Evolutionary conservation across 2,113 vertebrate genomes (phyloP).

Genomic region (Pogonocichla stellata): DNA sequence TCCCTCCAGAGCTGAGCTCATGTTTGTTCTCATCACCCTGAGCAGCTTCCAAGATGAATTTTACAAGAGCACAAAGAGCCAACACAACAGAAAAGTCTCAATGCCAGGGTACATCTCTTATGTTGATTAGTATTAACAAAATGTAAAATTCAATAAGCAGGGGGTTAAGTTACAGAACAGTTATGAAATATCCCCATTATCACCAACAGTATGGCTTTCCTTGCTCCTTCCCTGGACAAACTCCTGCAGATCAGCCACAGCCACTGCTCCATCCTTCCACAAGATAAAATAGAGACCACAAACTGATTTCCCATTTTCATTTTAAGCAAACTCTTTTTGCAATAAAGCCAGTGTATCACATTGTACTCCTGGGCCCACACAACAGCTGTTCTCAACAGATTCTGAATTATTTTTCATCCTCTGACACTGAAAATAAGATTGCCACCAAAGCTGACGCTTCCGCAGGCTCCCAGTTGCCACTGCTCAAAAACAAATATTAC

Average conservation of each 20-base stretch:
- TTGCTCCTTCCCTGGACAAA: background rate
- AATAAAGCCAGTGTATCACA: background rate
- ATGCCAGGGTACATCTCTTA: background rate
- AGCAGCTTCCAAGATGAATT: background rate
- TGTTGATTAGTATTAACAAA: background rate
- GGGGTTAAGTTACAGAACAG: background rate
- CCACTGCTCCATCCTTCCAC: background rate
- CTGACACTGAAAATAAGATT: conserved; percentile 2
- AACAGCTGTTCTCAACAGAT: conserved; percentile 41
- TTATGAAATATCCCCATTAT: background rate
- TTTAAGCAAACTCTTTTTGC: background rate
- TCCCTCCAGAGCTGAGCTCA: background rate
- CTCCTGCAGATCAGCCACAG: background rate
- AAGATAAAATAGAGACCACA: background rate
- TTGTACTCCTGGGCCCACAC: conserved; percentile 1
- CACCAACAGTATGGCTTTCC: fast-evolving
- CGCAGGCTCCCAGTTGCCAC: background rate
- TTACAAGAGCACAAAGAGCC: background rate
- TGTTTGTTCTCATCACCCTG: background rate
- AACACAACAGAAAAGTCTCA: background rate
- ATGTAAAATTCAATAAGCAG: background rate
- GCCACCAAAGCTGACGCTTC: background rate
- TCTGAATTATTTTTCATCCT: conserved; percentile 14
- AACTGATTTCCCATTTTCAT: background rate
- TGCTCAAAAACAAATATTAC: background rate